Percentiles rank a stretch among this genome's conserved stretches.
phyloP scores from a whole-genome alignment of 2,113 vertebrate genomes.

The Bos indicus region DNA sequence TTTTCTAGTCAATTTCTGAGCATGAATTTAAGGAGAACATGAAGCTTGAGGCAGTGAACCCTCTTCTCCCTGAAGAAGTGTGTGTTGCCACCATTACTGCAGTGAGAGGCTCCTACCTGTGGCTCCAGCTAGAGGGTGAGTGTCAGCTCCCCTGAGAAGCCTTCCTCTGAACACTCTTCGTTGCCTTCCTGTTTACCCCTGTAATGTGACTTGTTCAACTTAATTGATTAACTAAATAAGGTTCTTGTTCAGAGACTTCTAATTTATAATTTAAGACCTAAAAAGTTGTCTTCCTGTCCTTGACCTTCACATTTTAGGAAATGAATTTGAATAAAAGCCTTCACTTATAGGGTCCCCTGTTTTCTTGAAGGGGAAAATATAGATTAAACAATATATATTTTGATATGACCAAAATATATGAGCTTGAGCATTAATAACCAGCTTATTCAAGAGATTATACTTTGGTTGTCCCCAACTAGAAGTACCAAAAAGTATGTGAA shows the following conservation, averaged over 20 bases:
- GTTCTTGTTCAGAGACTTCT: background rate
- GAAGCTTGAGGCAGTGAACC: slow-evolving; percentile 98
- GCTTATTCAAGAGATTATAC: background rate
- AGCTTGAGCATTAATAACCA: background rate
- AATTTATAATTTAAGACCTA: background rate
- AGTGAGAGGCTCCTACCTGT: slow-evolving; percentile 92
- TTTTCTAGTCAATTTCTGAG: slow-evolving; percentile 85
- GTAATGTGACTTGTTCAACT: background rate
- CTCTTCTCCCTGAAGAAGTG: slow-evolving; percentile 91
- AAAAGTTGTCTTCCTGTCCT: background rate
- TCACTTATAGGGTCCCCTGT: background rate
- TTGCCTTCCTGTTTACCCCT: background rate
- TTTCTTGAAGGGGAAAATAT: slow-evolving; percentile 17
- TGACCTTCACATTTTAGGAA: slow-evolving; percentile 36
- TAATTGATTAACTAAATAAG: background rate
- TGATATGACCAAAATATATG: background rate
- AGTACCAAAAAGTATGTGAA: background rate
- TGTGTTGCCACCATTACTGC: slow-evolving; percentile 92
- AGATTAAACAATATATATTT: slow-evolving; percentile 11
- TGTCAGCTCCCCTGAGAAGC: background rate
- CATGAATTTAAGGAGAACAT: slow-evolving; percentile 95
- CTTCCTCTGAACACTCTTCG: background rate
- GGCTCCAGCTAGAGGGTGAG: slow-evolving; percentile 95
- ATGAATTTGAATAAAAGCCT: background rate
- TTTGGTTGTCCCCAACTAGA: background rate